phyloP scores from a whole-genome alignment of 2,113 vertebrate species.

The Rhodinocichla rosea region DNA sequence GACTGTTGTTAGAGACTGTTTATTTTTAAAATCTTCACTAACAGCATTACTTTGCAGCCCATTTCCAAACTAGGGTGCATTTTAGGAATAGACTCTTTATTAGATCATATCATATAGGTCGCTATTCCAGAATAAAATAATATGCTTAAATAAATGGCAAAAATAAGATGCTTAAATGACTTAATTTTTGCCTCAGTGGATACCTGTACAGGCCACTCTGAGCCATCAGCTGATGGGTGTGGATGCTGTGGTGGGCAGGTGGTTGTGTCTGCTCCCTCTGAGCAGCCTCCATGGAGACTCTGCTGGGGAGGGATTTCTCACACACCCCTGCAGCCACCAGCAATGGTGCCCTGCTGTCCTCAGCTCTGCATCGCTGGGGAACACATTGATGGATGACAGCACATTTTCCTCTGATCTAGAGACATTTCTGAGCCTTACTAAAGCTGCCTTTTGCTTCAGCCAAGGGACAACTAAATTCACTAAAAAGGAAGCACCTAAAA shows the following conservation, averaged over 20 bases:
- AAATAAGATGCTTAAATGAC: background rate
- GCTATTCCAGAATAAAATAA: background rate
- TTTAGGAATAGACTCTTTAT: background rate
- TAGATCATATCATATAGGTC: background rate
- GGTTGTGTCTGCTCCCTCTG: background rate
- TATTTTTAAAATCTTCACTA: background rate
- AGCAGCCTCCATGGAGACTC: accelerated
- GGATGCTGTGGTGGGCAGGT: background rate
- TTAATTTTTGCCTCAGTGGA: background rate
- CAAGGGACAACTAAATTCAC: background rate
- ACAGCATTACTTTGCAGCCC: background rate
- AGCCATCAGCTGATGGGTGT: background rate
- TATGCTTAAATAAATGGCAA: background rate
- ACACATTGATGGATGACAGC: accelerated
- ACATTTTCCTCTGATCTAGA: background rate
- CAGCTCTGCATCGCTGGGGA: background rate
- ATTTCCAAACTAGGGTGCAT: background rate
- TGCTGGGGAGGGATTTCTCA: accelerated
- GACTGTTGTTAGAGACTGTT: background rate
- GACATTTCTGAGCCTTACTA: background rate
- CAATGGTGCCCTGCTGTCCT: accelerated
- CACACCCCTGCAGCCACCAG: accelerated
- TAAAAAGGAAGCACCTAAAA: background rate
- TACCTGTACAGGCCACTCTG: background rate
- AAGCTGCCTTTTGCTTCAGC: background rate